Evolutionary conservation across 2,797 vertebrate genomes (phyloP).

Genomic region (Argya squamiceps): DNA sequence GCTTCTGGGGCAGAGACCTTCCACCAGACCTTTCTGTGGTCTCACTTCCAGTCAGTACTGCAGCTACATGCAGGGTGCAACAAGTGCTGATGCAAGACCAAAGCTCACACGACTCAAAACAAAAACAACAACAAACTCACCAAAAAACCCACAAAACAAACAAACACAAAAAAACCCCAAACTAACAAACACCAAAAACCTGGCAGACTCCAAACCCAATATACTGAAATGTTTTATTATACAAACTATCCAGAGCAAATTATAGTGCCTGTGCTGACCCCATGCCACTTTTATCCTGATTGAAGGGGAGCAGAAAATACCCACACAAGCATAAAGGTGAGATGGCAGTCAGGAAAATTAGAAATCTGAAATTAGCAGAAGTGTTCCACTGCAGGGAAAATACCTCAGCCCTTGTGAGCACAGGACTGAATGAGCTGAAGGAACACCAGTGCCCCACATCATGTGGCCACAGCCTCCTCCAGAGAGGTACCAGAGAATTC

Average conservation of each 20-base stretch:
- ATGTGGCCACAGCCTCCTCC: neutral
- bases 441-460: neutral
- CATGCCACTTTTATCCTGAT: neutral
- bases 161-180: neutral
- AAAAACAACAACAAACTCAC: too few species aligned
- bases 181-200: neutral
- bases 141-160: too few species aligned
- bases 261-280: neutral
- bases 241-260: neutral
- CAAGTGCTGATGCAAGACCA: neutral
- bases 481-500: neutral
- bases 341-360: neutral
- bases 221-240: neutral
- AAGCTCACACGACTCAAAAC: neutral
- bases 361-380: neutral
- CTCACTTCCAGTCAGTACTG: neutral
- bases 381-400: rapidly evolving
- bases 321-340: neutral
- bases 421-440: neutral
- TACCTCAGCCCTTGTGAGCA: neutral
- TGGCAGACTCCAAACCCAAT: neutral
- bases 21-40: neutral
- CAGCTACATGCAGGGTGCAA: neutral
- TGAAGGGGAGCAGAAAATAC: neutral
- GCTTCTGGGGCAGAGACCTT: neutral